Evolutionary conservation across 2,888 invertebrate genomes (phyloP).

Genomic region (Axea sp.): DNA sequence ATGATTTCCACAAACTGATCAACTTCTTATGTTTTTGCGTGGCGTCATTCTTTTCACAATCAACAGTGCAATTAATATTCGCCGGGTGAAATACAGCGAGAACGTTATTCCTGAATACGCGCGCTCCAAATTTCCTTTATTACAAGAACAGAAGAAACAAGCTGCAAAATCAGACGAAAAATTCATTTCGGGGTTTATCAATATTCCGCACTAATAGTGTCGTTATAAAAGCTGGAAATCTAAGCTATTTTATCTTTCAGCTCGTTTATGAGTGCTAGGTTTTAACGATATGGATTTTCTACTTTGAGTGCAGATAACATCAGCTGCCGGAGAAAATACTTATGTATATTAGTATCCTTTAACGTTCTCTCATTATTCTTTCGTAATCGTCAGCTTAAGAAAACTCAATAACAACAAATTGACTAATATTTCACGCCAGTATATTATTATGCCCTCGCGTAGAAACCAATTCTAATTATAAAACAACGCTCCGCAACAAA

Average conservation of each 20-base stretch:
- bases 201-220: too few relatives aligned
- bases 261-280: conserved; percentile 38
- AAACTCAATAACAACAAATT: conserved; percentile 56
- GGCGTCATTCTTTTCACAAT: too few relatives aligned
- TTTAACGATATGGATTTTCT: conserved; percentile 51
- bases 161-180: too few relatives aligned
- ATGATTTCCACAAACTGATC: too few relatives aligned
- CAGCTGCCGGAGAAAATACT: conserved; percentile 38
- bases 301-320: conserved; percentile 40
- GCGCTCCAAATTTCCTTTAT: too few relatives aligned
- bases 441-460: conserved; percentile 18
- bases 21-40: too few relatives aligned
- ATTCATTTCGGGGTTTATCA: too few relatives aligned
- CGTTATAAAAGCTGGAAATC: conserved; percentile 40
- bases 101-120: too few relatives aligned
- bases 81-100: too few relatives aligned
- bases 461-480: conserved; percentile 14
- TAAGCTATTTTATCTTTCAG: conserved; percentile 31
- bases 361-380: conserved; percentile 55
- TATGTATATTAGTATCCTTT: conserved; percentile 57
- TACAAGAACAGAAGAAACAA: too few relatives aligned
- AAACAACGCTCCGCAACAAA: conserved; percentile 24
- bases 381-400: conserved; percentile 48
- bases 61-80: too few relatives aligned
- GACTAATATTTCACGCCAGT: conserved; percentile 25